phyloP scores from a whole-genome alignment of 2,888 invertebrate genomes.

The Eucera pruinosa region DNA sequence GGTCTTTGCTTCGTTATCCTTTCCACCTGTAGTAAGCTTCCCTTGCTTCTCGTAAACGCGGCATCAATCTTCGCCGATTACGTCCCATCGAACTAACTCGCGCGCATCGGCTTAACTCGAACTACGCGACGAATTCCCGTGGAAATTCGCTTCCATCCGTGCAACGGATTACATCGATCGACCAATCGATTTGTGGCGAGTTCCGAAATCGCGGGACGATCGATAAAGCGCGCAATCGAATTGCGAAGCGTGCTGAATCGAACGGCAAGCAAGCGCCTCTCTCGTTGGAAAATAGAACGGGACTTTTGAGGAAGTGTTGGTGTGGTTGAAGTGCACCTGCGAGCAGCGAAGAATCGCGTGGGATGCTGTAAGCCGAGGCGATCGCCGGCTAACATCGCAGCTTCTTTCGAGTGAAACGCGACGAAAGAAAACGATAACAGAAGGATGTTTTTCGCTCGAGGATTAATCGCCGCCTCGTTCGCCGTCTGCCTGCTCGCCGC shows the following conservation, averaged over 20 bases:
- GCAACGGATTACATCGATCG: background rate
- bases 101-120: background rate
- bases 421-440: conserved; percentile 11
- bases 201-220: background rate
- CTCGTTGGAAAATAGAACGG: conserved; percentile 4
- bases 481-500: conserved; percentile 46
- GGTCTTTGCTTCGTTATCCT: conserved; percentile 25
- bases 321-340: conserved; percentile 40
- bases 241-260: conserved; percentile 17
- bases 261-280: conserved; percentile 7
- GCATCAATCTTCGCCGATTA: background rate
- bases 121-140: no score
- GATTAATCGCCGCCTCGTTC: conserved; percentile 58
- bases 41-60: background rate
- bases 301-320: background rate
- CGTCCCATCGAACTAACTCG: background rate
- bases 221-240: conserved; percentile 4
- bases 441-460: conserved; percentile 55
- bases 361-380: conserved; percentile 41
- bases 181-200: background rate
- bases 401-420: conserved; percentile 20
- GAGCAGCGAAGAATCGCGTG: conserved; percentile 26
- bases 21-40: background rate
- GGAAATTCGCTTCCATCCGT: background rate
- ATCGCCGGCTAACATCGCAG: conserved; percentile 11